phyloP scores from a whole-genome alignment of 2,888 invertebrate genomes.

The Patella pellucida region DNA sequence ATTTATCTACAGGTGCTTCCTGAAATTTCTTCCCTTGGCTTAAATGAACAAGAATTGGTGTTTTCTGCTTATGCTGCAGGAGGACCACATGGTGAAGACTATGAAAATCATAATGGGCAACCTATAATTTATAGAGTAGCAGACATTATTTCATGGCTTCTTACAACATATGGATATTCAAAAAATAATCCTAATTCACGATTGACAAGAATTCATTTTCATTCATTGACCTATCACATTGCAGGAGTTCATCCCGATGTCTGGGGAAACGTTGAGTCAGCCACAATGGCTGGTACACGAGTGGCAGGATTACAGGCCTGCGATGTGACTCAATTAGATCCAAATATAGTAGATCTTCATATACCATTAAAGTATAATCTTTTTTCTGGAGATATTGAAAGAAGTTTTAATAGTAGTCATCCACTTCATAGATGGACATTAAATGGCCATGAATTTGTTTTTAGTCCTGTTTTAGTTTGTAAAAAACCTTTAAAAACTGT shows the following conservation, averaged over 20 bases:
- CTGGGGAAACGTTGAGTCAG: slow-evolving; percentile 71
- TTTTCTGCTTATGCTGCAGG: slow-evolving; percentile 68
- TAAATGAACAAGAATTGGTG: slow-evolving; percentile 73
- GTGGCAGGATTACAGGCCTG: slow-evolving; percentile 72
- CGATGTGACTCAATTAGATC: slow-evolving; percentile 51
- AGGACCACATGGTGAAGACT: slow-evolving; percentile 66
- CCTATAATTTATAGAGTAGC: slow-evolving; percentile 71
- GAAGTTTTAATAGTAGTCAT: slow-evolving; percentile 55
- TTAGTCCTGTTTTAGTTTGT: slow-evolving; percentile 73
- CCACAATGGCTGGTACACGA: slow-evolving; percentile 72
- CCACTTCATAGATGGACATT: slow-evolving; percentile 70
- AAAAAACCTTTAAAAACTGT: slow-evolving; percentile 72
- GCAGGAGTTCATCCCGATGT: slow-evolving; percentile 65
- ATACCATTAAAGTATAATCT: slow-evolving; percentile 67
- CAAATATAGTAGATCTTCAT: slow-evolving; percentile 67
- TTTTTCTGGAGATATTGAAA: slow-evolving; percentile 47
- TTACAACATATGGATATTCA: slow-evolving; percentile 69
- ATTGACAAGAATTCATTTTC: slow-evolving; percentile 72
- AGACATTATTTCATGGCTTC: slow-evolving; percentile 72
- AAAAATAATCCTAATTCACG: slow-evolving; percentile 59
- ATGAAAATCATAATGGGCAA: slow-evolving; percentile 52
- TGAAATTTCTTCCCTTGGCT: slow-evolving; percentile 67
- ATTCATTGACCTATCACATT: slow-evolving; percentile 73
- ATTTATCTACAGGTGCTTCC: slow-evolving; percentile 63
- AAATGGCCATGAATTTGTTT: slow-evolving; percentile 70